Conservation (phyloP, 2,113 vertebrate species). For the Pundamilia nyererei region DNA sequence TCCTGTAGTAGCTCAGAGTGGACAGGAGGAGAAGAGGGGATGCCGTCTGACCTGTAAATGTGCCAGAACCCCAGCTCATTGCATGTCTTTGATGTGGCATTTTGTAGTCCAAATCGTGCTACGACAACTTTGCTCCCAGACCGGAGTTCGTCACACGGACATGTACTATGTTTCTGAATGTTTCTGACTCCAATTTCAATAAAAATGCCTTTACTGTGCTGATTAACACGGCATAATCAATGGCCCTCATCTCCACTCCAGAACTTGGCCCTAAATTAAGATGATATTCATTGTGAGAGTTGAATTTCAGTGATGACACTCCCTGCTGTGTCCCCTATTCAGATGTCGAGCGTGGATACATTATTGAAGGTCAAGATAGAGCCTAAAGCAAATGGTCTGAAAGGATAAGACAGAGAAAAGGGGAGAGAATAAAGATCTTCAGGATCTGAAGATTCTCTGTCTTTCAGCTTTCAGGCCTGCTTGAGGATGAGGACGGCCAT, state of each 20-base stretch:
- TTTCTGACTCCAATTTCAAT: not conserved
- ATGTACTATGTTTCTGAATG: not conserved
- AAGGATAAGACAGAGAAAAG: not conserved
- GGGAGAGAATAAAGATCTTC: constrained; percentile 10
- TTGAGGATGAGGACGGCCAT: constrained; percentile 18
- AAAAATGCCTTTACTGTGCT: not conserved
- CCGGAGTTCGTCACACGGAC: not conserved
- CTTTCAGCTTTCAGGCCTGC: constrained; percentile 20
- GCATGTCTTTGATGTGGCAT: constrained; percentile 51
- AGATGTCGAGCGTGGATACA: constrained; percentile 28
- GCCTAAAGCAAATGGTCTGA: not conserved
- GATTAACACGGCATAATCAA: not conserved
- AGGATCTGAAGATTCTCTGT: constrained; percentile 25
- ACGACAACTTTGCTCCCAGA: not conserved
- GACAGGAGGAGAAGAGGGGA: not conserved
- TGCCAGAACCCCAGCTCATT: constrained; percentile 39
- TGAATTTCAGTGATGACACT: not conserved
- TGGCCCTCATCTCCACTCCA: not conserved
- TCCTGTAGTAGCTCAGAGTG: constrained; percentile 25
- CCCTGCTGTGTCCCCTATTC: constrained; percentile 10
- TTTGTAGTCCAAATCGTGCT: constrained; percentile 44
- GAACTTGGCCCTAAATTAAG: not conserved
- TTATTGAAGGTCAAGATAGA: constrained; percentile 49
- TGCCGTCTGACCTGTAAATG: constrained; percentile 44
- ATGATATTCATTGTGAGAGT: not conserved